Base-by-base conservation (phyloP, 2,797 vertebrate genomes). In the Odontamblyopus rebecca region DNA sequence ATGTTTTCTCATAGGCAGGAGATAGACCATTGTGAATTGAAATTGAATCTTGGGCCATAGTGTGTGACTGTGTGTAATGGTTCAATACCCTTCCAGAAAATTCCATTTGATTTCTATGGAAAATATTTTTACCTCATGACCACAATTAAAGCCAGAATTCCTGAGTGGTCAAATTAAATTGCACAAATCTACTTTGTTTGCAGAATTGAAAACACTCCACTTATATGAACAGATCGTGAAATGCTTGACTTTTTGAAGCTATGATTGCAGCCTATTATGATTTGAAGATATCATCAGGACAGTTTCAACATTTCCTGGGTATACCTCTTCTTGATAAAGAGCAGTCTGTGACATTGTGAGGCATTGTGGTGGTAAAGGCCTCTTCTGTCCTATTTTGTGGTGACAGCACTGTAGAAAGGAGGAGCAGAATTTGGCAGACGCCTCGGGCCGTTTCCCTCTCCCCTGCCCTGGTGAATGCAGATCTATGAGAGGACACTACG, bases 401-500 rank as follows among this genome's bases (percentile, higher is more conserved):
- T 67, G 68, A n/a, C 70, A 23, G 79, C 70, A 29, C 80, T 78
- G 79, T 71, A 53, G 85, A 73, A 38, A 75, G 27, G 32, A 53
- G 65, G 48, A 56, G 74, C 69, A 87, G 76, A 60, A 70, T 82
- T 80, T 87, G 86, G 86, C 82, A 79, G 83, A 82, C 18, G 74
- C 87, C 85, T 83, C 78, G 4, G 82, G 84, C 86, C 77, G 12
- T 50, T 65, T 63, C 35, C 61, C 61, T 35, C 32, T 38, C 57
- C 68, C 74, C 68, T 51, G 16, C 71, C 72, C 78, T 78, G 67
- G 65, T 84, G 89, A 91, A 92, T 91, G 87, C 76, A 71, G 81
- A 89, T 91, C 83, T 80, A 73, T 75, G 78, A 72, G 48, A 72
- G 86, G 87, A 86, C 64, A 41, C 71, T 16, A 32, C 72, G 72